Percentiles rank a stretch among this genome's conserved stretches.
Evolutionary conservation across 2,113 vertebrate genomes (phyloP).

Genomic region (Thinocorus orbignyianus): DNA sequence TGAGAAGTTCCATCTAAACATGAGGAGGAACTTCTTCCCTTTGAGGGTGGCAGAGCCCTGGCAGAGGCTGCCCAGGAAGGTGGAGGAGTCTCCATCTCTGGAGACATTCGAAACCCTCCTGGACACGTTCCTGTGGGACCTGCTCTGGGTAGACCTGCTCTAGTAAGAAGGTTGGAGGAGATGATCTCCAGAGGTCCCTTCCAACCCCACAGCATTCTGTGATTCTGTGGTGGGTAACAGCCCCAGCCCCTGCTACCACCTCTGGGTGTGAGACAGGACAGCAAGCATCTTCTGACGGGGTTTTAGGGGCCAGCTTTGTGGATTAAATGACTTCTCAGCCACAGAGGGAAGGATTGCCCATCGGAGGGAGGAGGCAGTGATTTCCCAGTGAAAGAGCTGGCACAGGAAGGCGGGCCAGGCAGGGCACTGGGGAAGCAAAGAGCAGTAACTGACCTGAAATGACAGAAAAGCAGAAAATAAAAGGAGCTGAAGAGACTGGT

Average conservation of each 20-base stretch:
- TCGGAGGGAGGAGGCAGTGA: neutral
- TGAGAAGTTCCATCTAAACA: too few relatives aligned
- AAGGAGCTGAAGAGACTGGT: neutral
- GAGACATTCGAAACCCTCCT: too few relatives aligned
- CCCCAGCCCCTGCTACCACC: rapidly evolving
- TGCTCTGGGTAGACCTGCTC: too few relatives aligned
- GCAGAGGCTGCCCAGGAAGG: too few relatives aligned
- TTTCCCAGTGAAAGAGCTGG: neutral
- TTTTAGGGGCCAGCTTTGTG: neutral
- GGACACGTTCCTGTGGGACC: too few relatives aligned
- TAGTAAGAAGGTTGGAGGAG: too few relatives aligned
- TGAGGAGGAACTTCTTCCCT: too few relatives aligned
- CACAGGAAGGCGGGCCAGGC: neutral
- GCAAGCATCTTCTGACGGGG: neutral
- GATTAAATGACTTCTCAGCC: neutral
- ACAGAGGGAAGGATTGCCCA: neutral
- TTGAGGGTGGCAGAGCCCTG: too few relatives aligned
- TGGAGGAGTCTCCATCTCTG: too few relatives aligned
- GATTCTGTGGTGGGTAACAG: too few relatives aligned
- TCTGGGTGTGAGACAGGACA: rapidly evolving
- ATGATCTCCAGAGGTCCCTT: too few relatives aligned
- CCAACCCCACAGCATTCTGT: too few relatives aligned
- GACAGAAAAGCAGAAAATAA: neutral
- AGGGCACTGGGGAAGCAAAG: neutral
- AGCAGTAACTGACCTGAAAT: neutral